Conservation (phyloP, 2,888 invertebrate species). For the Therioaphis trifolii region DNA sequence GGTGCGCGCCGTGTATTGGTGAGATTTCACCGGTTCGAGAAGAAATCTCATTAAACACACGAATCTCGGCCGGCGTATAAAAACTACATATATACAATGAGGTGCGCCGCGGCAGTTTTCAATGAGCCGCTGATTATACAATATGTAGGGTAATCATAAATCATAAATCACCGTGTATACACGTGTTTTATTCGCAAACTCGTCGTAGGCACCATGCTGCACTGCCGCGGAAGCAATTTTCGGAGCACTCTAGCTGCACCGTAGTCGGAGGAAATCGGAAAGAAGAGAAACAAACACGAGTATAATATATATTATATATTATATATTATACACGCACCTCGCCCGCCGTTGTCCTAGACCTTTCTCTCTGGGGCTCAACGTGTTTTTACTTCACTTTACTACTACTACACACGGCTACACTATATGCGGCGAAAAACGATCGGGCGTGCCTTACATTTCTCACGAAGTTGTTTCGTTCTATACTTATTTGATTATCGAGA, state of each 20-base stretch:
- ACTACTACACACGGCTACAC: background rate
- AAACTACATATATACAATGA: background rate
- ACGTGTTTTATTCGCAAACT: background rate
- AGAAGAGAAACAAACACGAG: constrained; percentile 45
- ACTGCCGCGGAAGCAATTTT: constrained; percentile 8
- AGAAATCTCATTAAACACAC: constrained; percentile 12
- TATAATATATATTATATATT: background rate
- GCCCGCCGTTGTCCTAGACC: constrained; percentile 28
- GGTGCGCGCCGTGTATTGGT: background rate
- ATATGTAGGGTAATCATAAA: constrained; percentile 20
- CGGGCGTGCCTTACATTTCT: constrained; percentile 50
- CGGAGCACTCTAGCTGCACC: background rate
- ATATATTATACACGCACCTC: background rate
- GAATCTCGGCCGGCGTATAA: no score
- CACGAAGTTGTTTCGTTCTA: constrained; percentile 43
- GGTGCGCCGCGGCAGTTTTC: constrained; percentile 32
- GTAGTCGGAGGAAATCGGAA: constrained; percentile 33
- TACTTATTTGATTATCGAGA: constrained; percentile 56
- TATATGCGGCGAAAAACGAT: constrained; percentile 34
- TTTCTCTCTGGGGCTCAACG: constrained; percentile 40
- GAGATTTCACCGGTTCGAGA: constrained; percentile 28
- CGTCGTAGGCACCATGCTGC: background rate
- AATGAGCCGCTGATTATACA: background rate
- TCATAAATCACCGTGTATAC: constrained; percentile 33
- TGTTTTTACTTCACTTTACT: constrained; percentile 26